Conservation (phyloP, 2,113 vertebrate species). For the Panthera uncia region DNA sequence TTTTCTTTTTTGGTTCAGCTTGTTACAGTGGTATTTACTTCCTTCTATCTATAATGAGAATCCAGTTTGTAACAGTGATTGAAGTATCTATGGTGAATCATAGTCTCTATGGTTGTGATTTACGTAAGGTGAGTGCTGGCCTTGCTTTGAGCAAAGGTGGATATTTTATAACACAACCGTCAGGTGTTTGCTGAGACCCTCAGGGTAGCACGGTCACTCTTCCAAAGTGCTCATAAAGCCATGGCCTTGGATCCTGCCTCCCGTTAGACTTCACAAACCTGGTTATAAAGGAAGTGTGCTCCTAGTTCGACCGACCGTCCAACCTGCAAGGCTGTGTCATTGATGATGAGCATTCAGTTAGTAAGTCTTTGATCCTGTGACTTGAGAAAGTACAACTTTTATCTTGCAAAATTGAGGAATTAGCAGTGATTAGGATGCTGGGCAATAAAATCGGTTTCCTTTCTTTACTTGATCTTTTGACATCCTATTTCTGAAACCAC, state of each 20-base stretch:
- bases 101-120: neutral
- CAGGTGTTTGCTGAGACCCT: neutral
- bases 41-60: neutral
- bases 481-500: constrained; percentile 50
- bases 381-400: neutral
- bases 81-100: accelerated
- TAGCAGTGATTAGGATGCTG: neutral
- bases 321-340: accelerated
- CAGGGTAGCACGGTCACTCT: accelerated
- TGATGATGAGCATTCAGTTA: accelerated
- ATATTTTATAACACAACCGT: accelerated
- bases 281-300: accelerated
- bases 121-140: neutral
- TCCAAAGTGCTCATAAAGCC: accelerated
- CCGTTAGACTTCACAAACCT: neutral
- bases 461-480: neutral
- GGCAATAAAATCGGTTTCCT: neutral
- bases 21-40: neutral
- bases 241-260: neutral
- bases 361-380: neutral
- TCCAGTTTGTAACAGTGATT: neutral
- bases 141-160: neutral
- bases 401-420: neutral
- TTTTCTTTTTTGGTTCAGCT: neutral
- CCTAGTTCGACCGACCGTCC: accelerated